phyloP scores from a whole-genome alignment of 2,888 invertebrate genomes.

The Cyclophora albipunctata region DNA sequence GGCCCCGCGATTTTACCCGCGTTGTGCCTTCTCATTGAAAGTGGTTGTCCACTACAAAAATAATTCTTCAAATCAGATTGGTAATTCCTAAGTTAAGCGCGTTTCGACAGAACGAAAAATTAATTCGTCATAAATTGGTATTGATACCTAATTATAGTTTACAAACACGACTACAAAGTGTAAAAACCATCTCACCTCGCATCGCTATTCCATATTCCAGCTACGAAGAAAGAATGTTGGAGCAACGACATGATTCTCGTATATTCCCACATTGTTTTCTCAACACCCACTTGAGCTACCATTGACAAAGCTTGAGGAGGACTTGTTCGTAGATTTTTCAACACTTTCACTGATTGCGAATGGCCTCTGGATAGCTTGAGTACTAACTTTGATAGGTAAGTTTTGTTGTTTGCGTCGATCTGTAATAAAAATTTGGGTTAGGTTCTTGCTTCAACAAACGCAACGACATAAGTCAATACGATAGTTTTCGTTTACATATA shows the following conservation, averaged over 20 bases:
- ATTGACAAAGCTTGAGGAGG: conserved; percentile 60
- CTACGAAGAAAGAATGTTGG: conserved; percentile 64
- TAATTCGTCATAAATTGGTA: too few relatives aligned
- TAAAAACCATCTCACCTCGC: conserved; percentile 36
- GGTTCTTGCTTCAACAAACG: too few relatives aligned
- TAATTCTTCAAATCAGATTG: too few relatives aligned
- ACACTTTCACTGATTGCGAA: conserved; percentile 56
- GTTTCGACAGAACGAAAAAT: too few relatives aligned
- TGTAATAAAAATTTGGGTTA: conserved; percentile 22
- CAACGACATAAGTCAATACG: too few relatives aligned
- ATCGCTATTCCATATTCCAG: conserved; percentile 63
- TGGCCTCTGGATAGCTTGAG: conserved; percentile 64
- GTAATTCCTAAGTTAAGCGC: too few relatives aligned
- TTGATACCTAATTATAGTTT: too few relatives aligned
- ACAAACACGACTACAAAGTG: too few relatives aligned
- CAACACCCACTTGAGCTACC: conserved; percentile 59
- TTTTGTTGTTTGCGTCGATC: conserved; percentile 70
- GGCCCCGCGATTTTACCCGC: too few relatives aligned
- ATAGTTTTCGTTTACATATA: too few relatives aligned
- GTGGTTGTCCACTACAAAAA: too few relatives aligned
- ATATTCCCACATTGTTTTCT: conserved; percentile 70
- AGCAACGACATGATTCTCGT: conserved; percentile 59
- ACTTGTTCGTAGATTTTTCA: conserved; percentile 53
- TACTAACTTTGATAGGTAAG: conserved; percentile 58
- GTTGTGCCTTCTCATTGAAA: too few relatives aligned